Evolutionary conservation across 1,140 invertebrate genomes (phyloP).

Genomic region (Periplaneta americana): DNA sequence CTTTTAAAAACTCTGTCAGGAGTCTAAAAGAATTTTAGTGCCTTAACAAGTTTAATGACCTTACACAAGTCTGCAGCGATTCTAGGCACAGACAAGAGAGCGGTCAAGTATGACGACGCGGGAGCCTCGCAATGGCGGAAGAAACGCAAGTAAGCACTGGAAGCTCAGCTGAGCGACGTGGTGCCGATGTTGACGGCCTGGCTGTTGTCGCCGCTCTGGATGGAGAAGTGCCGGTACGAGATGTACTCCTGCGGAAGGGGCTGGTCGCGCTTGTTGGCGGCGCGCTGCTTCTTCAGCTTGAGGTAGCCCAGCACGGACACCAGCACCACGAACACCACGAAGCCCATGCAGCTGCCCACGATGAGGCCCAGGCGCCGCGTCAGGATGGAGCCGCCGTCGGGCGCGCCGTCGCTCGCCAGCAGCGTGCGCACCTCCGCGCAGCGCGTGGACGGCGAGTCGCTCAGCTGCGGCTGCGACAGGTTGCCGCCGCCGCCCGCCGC

Average conservation of each 20-base stretch:
- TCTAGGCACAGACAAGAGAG: no score
- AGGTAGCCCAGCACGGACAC: conserved; percentile 78
- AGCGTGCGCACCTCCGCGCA: conserved; percentile 58
- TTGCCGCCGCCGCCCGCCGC: conserved; percentile 7
- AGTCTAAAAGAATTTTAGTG: no score
- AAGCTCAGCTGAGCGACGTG: conserved; percentile 11
- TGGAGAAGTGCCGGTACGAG: conserved; percentile 63
- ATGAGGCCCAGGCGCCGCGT: conserved; percentile 75
- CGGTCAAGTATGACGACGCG: no score
- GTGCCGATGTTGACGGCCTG: conserved; percentile 15
- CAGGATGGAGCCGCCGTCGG: conserved; percentile 56
- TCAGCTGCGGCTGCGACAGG: conserved; percentile 41
- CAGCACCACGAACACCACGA: conserved; percentile 75
- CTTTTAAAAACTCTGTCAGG: no score
- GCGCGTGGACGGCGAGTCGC: conserved; percentile 65
- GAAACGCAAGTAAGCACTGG: no score
- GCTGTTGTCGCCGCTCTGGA: conserved; percentile 37
- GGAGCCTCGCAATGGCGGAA: no score
- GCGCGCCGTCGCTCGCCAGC: conserved; percentile 46
- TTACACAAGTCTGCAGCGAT: no score
- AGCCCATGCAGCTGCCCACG: conserved; percentile 77
- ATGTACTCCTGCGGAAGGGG: conserved; percentile 62
- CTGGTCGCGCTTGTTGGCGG: conserved; percentile 62
- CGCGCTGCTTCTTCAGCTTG: conserved; percentile 76
- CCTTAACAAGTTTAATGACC: no score